Conservation (phyloP, 2,113 vertebrate species). For the Eretmodus cyanostictus region DNA sequence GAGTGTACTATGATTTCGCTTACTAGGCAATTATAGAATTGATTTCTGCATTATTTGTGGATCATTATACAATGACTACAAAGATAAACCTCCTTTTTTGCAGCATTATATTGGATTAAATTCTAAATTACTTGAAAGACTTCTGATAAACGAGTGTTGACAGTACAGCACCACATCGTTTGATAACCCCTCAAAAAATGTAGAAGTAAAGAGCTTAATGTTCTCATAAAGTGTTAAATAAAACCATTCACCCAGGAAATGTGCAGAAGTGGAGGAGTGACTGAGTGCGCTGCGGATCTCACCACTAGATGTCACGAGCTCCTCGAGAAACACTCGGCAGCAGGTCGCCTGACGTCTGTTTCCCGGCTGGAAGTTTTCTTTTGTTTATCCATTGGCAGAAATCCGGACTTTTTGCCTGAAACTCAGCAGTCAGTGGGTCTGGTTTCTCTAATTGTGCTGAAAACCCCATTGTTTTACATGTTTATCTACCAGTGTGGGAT, state of each 20-base stretch:
- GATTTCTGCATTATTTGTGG: not conserved
- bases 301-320: slow-evolving; percentile 51
- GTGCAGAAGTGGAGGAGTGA: not conserved
- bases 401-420: not conserved
- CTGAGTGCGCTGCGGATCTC: not conserved
- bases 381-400: slow-evolving; percentile 30
- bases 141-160: not conserved
- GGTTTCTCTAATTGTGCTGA: not conserved
- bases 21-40: not conserved
- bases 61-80: not conserved
- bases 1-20: too few species aligned
- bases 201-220: not conserved
- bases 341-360: not conserved
- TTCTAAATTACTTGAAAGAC: not conserved
- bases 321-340: not conserved
- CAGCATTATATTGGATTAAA: not conserved
- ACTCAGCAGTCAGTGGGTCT: not conserved
- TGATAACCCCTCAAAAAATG: not conserved
- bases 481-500: not conserved
- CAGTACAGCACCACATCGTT: not conserved
- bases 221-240: not conserved
- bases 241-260: not conserved
- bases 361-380: slow-evolving; percentile 14
- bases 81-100: not conserved
- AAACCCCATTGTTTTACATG: not conserved